Base-by-base conservation (phyloP, 2,113 vertebrate genomes). In the Pipa parva region DNA sequence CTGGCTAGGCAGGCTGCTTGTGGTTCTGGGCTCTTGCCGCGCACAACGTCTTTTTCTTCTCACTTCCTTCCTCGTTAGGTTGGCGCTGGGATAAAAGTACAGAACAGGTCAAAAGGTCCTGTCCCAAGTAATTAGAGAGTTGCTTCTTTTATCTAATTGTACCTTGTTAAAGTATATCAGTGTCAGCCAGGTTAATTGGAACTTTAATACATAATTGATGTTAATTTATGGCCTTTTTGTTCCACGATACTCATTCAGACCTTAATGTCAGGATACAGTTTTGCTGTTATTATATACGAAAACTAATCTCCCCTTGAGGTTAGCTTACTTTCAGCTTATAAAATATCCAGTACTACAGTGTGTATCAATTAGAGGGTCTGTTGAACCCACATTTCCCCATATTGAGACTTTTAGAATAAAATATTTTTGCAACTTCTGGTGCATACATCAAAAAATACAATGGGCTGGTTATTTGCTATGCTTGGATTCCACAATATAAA, bases 171-270 rank as follows among this genome's bases (percentile, higher is more conserved):
- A 88, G 87, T 88, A 86, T 90, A 88, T 87, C 89, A 81, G 84
- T 90, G 87, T 90, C 88, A 89, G 87, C 83, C 78, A 79, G 85
- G 88, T 90, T 91, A 90, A 91, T 89, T 89, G 88, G 85, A 87
- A 88, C 84, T 88, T 88, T 90, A 88, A 92, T 92, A 78, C 81
- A 92, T 92, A 90, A 91, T 92, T 89, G 81, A 92, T 90, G 88
- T 76, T 87, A 90, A 89, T 90, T 88, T 89, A 89, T 90, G 87
- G 85, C 78, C 73, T 88, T 91, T 90, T 87, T 89, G 85, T 89
- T 89, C 80, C 76, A 74, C 75, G 77, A 85, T 82, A 76, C 84
- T 83, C 76, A 80, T 78, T 84, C 49, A 11, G 84, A 84, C 80
- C 84, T 82, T 78, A 80, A 88, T 89, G 80, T 84, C 82, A 77